phyloP scores from a whole-genome alignment of 2,888 invertebrate genomes.

The Drosophila koepferae region DNA sequence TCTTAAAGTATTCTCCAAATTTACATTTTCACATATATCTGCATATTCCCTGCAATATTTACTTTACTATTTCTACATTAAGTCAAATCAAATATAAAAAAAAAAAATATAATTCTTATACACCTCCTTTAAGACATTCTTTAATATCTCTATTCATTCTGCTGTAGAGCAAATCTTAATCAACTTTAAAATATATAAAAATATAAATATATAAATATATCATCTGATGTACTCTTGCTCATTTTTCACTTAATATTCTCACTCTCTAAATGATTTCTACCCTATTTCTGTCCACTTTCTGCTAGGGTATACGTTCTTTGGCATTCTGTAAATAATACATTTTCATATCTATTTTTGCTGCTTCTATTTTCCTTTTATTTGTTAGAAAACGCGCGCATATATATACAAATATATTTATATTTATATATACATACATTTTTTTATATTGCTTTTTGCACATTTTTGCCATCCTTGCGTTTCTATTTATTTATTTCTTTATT shows the following conservation, averaged over 20 bases:
- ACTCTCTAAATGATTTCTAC: too few relatives aligned
- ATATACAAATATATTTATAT: background rate
- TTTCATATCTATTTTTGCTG: constrained; percentile 14
- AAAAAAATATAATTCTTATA: background rate
- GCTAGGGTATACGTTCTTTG: constrained; percentile 5
- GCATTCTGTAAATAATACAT: background rate
- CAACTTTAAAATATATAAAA: too few relatives aligned
- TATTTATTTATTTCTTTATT: background rate
- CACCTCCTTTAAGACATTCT: too few relatives aligned
- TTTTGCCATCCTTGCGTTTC: constrained; percentile 19
- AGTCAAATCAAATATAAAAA: background rate
- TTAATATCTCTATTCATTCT: too few relatives aligned
- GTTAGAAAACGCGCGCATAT: constrained; percentile 10
- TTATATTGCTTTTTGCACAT: constrained; percentile 35
- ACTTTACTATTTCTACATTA: background rate
- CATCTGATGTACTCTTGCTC: too few relatives aligned
- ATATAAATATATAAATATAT: too few relatives aligned
- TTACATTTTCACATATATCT: too few relatives aligned
- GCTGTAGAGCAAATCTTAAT: too few relatives aligned
- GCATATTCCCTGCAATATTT: too few relatives aligned
- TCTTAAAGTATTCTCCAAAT: too few relatives aligned
- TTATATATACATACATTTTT: constrained; percentile 1
- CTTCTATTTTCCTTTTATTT: constrained; percentile 7
- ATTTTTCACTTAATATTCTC: too few relatives aligned
- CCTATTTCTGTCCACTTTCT: too few relatives aligned